These are phyloP conservation scores for Tupaia tana DNA, from an alignment of 2,113 vertebrate species.

Conservation along the genomic window DNA sequence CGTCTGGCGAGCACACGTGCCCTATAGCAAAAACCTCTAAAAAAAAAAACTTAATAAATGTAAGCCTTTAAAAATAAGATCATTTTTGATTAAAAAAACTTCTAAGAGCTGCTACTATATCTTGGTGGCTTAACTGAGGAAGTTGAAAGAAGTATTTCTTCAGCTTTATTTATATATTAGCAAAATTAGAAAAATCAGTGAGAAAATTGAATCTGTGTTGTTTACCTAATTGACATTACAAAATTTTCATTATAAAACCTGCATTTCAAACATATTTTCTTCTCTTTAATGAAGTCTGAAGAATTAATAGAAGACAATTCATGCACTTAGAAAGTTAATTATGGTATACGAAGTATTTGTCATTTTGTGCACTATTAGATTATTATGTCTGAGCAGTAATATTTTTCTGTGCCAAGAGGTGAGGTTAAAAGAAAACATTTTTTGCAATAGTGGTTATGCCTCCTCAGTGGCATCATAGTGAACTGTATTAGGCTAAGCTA, in stretches of 20 bases:
- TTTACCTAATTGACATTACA: constrained; percentile 20
- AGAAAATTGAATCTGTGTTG: background rate
- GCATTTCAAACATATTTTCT: background rate
- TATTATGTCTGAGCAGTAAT: background rate
- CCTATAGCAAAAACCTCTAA: too few relatives aligned
- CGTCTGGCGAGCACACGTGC: too few relatives aligned
- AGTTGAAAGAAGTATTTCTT: background rate
- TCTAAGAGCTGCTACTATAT: background rate
- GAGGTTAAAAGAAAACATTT: background rate
- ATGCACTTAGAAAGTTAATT: background rate
- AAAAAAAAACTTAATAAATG: background rate
- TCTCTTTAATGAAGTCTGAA: background rate
- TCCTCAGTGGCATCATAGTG: background rate
- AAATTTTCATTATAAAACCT: background rate
- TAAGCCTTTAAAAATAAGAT: constrained; percentile 4
- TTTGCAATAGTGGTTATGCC: background rate
- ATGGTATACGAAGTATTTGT: background rate
- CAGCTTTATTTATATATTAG: background rate
- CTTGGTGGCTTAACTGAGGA: background rate
- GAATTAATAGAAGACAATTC: background rate
- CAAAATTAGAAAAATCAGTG: constrained; percentile 22
- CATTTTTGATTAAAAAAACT: constrained; percentile 48
- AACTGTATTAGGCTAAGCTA: fast-evolving
- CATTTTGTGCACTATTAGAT: fast-evolving
- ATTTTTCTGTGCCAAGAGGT: background rate